These are phyloP conservation scores for Agrochola circellaris DNA, from an alignment of 2,888 invertebrate genomes.

Conservation along the genomic window DNA sequence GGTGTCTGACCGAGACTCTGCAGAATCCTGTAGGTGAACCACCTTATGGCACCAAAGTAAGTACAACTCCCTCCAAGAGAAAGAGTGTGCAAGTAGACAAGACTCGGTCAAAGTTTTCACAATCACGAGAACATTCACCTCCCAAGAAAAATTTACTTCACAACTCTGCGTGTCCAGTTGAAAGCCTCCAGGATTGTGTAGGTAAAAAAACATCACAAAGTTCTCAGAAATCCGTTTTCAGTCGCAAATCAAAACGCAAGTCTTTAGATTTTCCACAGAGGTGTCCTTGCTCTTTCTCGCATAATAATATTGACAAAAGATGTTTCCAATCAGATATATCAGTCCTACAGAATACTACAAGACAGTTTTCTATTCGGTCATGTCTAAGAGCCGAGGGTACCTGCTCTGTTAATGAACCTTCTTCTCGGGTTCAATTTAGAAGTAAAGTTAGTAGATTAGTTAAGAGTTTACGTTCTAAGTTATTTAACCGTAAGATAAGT, in stretches of 20 bases:
- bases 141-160: neutral
- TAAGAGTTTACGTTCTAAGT: slow-evolving; percentile 37
- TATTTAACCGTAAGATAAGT: slow-evolving; percentile 55
- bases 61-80: neutral
- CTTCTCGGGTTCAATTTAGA: slow-evolving; percentile 7
- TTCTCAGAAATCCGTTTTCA: neutral
- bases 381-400: neutral
- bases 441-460: slow-evolving; percentile 46
- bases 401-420: slow-evolving; percentile 8
- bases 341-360: neutral
- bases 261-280: neutral
- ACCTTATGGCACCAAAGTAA: neutral
- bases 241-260: neutral
- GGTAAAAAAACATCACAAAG: neutral
- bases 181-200: neutral
- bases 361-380: neutral
- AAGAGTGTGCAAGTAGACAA: neutral
- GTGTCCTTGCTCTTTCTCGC: neutral
- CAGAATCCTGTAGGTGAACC: neutral
- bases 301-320: neutral
- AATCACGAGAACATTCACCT: neutral
- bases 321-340: neutral
- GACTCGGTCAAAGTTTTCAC: neutral
- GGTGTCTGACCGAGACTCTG: neutral
- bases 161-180: neutral